Evolutionary conservation across 2,113 vertebrate species (phyloP).

Genomic region (Cyphomyrus discorhynchus): DNA sequence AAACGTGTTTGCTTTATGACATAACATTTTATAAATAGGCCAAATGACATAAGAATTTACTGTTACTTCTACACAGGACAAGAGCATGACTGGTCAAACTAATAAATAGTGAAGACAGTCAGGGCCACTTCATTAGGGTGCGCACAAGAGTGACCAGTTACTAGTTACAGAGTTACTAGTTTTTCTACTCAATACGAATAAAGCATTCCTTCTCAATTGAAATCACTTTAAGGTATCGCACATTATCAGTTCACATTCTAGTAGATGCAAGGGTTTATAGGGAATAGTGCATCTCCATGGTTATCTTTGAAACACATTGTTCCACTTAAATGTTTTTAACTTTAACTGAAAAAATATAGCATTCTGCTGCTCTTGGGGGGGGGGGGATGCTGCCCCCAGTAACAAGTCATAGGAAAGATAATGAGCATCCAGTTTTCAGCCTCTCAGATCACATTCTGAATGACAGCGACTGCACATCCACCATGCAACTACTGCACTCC

Average conservation of each 20-base stretch:
- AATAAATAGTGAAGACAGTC: not conserved
- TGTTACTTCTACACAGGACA: not conserved
- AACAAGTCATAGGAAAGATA: not conserved
- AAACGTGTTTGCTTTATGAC: not conserved
- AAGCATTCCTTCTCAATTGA: not conserved
- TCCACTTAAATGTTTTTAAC: not conserved
- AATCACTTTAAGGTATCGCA: not conserved
- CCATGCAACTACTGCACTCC: not conserved
- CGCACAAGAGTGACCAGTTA: not conserved
- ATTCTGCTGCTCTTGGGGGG: not conserved
- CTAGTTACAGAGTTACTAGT: not conserved
- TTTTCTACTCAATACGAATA: not conserved
- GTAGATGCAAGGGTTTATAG: not conserved
- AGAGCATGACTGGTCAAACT: not conserved
- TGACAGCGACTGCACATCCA: not conserved
- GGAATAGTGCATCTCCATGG: not conserved
- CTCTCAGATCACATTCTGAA: not conserved
- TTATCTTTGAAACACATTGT: not conserved
- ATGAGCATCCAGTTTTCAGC: not conserved
- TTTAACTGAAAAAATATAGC: not conserved
- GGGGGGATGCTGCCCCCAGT: not conserved
- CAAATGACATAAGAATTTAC: not conserved
- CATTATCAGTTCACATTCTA: not conserved
- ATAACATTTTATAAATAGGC: not conserved
- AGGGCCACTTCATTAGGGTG: not conserved